Conservation (phyloP, 92 coral and sea anemone genomes). For the Blastomussa wellsi region DNA sequence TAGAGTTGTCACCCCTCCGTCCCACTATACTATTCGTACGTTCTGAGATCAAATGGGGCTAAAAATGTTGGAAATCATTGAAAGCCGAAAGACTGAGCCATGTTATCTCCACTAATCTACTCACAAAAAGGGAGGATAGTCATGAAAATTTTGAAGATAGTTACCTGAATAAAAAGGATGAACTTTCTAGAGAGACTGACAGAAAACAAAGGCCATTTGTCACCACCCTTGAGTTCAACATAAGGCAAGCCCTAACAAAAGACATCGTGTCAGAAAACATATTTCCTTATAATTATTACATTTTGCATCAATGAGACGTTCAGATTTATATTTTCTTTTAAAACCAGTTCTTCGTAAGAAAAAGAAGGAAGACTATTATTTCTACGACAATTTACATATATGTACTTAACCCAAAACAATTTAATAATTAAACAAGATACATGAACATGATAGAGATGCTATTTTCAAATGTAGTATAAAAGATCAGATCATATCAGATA, state of each 20-base stretch:
- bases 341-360: too few species aligned
- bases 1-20: too few species aligned
- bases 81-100: background rate
- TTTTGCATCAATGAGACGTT: too few species aligned
- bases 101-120: background rate
- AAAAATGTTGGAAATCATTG: background rate
- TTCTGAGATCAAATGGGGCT: background rate
- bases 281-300: background rate
- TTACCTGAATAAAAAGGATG: constrained; percentile 70
- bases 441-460: background rate
- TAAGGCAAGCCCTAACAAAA: constrained; percentile 63
- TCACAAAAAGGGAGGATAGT: background rate
- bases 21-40: background rate
- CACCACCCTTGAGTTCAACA: constrained; percentile 75
- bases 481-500: too few species aligned
- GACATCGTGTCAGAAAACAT: background rate
- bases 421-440: too few species aligned
- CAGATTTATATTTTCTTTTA: too few species aligned
- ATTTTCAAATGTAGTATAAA: background rate
- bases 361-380: too few species aligned
- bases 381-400: too few species aligned
- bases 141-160: background rate
- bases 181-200: constrained; percentile 60
- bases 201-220: constrained; percentile 73
- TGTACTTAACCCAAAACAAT: too few species aligned